phyloP scores from a whole-genome alignment of 2,888 invertebrate genomes.

The Perdita meconis region DNA sequence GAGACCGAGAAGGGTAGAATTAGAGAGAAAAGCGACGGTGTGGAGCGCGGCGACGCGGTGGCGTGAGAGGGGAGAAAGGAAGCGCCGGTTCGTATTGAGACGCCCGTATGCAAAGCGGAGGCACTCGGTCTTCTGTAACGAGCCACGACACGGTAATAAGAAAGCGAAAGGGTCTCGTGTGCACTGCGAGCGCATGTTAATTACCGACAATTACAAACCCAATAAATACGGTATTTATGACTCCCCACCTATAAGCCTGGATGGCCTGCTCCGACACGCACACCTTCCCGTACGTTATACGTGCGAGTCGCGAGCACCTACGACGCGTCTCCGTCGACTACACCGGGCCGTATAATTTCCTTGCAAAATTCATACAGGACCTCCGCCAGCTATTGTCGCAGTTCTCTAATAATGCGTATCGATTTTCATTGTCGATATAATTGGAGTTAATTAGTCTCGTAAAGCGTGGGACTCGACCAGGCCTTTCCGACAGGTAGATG shows the following conservation, averaged over 20 bases:
- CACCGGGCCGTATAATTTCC: conserved; percentile 23
- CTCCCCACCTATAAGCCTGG: conserved; percentile 52
- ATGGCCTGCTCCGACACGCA: conserved; percentile 36
- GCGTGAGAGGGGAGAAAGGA: conserved; percentile 39
- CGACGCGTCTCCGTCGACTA: conserved; percentile 6
- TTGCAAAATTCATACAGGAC: conserved; percentile 5
- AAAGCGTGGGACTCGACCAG: background rate
- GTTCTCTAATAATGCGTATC: conserved; percentile 20
- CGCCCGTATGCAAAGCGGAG: conserved; percentile 76
- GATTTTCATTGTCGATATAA: conserved; percentile 10
- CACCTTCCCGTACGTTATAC: conserved; percentile 34
- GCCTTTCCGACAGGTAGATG: background rate
- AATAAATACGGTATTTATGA: conserved; percentile 79
- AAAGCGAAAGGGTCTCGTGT: conserved; percentile 69
- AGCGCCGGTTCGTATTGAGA: conserved; percentile 67
- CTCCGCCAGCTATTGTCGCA: conserved; percentile 21
- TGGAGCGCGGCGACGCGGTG: no score
- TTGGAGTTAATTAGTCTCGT: conserved; percentile 35
- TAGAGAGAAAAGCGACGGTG: conserved; percentile 29
- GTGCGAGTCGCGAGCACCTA: conserved; percentile 42
- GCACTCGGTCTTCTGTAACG: conserved; percentile 74
- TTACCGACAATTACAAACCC: conserved; percentile 80
- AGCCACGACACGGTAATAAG: conserved; percentile 75
- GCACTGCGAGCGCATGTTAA: conserved; percentile 76
- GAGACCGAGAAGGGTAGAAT: conserved; percentile 22